These are phyloP conservation scores for Delia radicum DNA, from an alignment of 1,140 invertebrate species.

Conservation along the genomic window DNA sequence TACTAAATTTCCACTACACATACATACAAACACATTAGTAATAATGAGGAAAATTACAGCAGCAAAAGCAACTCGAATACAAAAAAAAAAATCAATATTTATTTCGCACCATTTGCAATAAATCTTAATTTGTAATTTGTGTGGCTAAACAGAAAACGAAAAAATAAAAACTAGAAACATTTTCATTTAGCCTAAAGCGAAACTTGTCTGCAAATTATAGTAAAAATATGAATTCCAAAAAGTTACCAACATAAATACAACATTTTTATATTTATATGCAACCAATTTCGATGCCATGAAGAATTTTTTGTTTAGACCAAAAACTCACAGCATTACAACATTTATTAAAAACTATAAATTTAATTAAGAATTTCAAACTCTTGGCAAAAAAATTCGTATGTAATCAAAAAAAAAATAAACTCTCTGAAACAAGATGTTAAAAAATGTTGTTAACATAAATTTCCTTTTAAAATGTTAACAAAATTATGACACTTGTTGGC, in stretches of 20 bases:
- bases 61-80: background rate
- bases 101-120: slow-evolving; percentile 19
- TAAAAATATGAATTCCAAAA: background rate
- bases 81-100: background rate
- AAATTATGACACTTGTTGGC: slow-evolving; percentile 23
- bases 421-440: background rate
- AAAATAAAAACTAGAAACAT: background rate
- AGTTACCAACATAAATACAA: background rate
- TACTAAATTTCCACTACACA: no score
- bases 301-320: background rate
- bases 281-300: no score
- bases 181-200: background rate
- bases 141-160: background rate
- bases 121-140: slow-evolving; percentile 12
- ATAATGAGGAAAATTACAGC: slow-evolving; percentile 16
- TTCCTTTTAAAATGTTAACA: slow-evolving; percentile 13
- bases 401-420: no score
- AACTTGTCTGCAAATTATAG: background rate
- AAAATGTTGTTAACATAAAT: slow-evolving; percentile 24
- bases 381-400: no score
- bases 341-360: slow-evolving; percentile 5
- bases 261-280: background rate
- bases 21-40: background rate
- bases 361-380: slow-evolving; percentile 1
- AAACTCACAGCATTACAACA: background rate